Percentiles rank a stretch among this genome's conserved stretches.
These are phyloP conservation scores for Dysidea cf. avara DNA, from an alignment of 37 sponge, comb jelly and placozoan genomes.

Conservation along the genomic window DNA sequence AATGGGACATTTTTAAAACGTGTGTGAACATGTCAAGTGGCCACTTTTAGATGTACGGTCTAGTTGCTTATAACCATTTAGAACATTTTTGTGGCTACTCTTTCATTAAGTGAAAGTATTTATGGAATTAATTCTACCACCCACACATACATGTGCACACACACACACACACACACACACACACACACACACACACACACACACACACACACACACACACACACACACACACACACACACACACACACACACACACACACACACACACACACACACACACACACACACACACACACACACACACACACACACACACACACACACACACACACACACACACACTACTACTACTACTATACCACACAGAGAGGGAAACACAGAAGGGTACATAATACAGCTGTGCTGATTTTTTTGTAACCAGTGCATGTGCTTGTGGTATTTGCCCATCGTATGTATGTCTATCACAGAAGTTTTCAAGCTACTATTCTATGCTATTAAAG, in stretches of 20 bases:
- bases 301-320: slow-evolving; percentile 19
- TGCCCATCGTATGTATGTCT: too few relatives aligned
- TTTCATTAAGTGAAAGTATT: too few relatives aligned
- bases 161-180: slow-evolving; percentile 16
- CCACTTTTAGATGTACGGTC: too few relatives aligned
- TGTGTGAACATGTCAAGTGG: too few relatives aligned
- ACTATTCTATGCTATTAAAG: too few relatives aligned
- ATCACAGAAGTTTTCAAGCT: too few relatives aligned
- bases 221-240: slow-evolving; percentile 32
- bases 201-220: slow-evolving; percentile 10
- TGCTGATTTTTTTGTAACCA: too few relatives aligned
- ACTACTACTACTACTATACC: neutral
- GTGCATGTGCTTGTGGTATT: too few relatives aligned
- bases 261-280: slow-evolving; percentile 1
- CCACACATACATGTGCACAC: neutral
- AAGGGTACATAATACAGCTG: neutral
- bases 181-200: slow-evolving; percentile 11
- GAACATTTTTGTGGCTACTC: too few relatives aligned
- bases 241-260: neutral
- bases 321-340: neutral
- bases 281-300: slow-evolving; percentile 16
- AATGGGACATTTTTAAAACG: too few relatives aligned
- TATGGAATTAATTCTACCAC: neutral
- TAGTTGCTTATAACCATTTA: too few relatives aligned
- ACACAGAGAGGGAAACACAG: neutral